Evolutionary conservation across 2,888 invertebrate species (phyloP).

Genomic region (Leucophora obtusa): DNA sequence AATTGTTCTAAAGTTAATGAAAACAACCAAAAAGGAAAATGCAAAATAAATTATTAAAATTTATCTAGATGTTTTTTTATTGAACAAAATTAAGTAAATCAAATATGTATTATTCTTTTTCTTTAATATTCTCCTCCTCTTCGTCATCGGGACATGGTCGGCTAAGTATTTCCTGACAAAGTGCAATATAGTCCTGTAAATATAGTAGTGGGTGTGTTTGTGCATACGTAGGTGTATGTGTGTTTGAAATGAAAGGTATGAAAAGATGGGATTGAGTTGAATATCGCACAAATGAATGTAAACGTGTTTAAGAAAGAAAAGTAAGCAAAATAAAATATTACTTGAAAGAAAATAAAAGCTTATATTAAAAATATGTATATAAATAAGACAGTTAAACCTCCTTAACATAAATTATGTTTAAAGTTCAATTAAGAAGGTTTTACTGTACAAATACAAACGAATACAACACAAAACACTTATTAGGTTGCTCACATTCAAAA

Average conservation of each 20-base stretch:
- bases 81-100: slow-evolving; percentile 35
- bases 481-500: not conserved
- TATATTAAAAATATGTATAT: not conserved
- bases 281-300: slow-evolving; percentile 12
- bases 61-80: not conserved
- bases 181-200: slow-evolving; percentile 76
- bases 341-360: slow-evolving; percentile 22
- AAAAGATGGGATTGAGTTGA: not conserved
- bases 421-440: not conserved
- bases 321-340: slow-evolving; percentile 34
- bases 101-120: slow-evolving; percentile 42
- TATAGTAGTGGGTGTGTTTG: slow-evolving; percentile 29
- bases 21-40: no score
- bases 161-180: slow-evolving; percentile 77
- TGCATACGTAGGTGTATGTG: slow-evolving; percentile 12
- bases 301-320: slow-evolving; percentile 41
- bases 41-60: not conserved
- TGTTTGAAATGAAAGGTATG: slow-evolving; percentile 1
- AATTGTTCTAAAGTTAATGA: no score
- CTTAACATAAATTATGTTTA: not conserved
- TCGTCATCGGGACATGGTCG: slow-evolving; percentile 77
- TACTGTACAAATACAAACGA: not conserved
- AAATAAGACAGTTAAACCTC: not conserved
- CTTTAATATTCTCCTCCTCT: slow-evolving; percentile 66
- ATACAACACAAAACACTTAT: not conserved